These are phyloP conservation scores for Flabesymbios commensalis DNA, from an alignment of 2,888 invertebrate species.

Conservation along the genomic window DNA sequence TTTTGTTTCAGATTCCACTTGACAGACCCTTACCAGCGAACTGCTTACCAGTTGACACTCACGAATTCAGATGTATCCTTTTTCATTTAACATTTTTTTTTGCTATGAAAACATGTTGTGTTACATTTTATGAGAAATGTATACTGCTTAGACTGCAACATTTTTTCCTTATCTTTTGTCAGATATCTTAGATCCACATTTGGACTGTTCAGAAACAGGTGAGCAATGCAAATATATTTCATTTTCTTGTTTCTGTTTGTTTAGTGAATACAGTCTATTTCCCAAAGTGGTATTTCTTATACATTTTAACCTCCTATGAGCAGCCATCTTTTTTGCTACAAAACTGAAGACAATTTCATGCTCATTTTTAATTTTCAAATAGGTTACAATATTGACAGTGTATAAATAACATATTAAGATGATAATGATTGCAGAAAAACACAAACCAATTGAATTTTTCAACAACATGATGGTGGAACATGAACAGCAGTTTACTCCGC, in stretches of 20 bases:
- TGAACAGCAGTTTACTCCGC: slow-evolving; percentile 55
- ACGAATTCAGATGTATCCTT: slow-evolving; percentile 59
- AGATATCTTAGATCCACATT: slow-evolving; percentile 56
- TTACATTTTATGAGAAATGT: too few species aligned
- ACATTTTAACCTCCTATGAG: too few species aligned
- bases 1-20: slow-evolving; percentile 48
- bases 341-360: too few species aligned
- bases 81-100: slow-evolving; percentile 33
- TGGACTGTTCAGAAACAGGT: slow-evolving; percentile 55
- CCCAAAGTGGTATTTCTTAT: not conserved
- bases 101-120: too few species aligned
- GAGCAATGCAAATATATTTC: slow-evolving; percentile 11
- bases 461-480: slow-evolving; percentile 47
- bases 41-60: slow-evolving; percentile 51
- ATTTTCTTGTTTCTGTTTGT: not conserved
- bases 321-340: too few species aligned
- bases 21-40: slow-evolving; percentile 47
- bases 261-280: not conserved
- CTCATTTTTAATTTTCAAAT: too few species aligned
- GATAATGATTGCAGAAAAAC: slow-evolving; percentile 43
- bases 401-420: too few species aligned
- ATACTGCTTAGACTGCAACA: too few species aligned
- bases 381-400: too few species aligned
- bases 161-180: too few species aligned
- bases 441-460: slow-evolving; percentile 41